Evolutionary conservation across 2,113 vertebrate species (phyloP), one percentile per base, ranked within the genome.

Genomic region (Alethe diademata): DNA sequence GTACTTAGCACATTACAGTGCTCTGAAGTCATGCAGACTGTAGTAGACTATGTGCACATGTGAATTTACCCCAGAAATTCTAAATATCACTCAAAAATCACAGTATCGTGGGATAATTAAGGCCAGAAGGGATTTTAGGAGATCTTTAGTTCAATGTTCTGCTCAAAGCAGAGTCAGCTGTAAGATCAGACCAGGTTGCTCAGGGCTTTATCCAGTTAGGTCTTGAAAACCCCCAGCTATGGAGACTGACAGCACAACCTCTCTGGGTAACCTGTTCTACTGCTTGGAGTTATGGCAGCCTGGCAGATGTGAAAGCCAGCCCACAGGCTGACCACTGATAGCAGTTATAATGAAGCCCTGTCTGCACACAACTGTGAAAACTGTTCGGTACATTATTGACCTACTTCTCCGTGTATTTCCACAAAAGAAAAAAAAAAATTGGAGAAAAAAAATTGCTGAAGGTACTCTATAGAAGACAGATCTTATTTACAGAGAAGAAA

Each of bases 31-130:
- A 42, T 4, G 26, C 8, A 23, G 9, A 3, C 38, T 48, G 66
- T 2, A 5, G 7, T 33, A 45, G 3, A 4, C 15, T 19, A 11
- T 2, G 8, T 14, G 4, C 19, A n/a, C 18, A 16, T 8, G 9
- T 70, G 51, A 53, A 66, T 67, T 67, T 90, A 12, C 13, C 25
- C 43, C 29, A 31, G 22, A 67, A 60, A 51, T 73, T 54, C 36
- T 15, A 72, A 42, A 57, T 20, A 38, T 62, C 51, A 26, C 54
- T 54, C 56, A 62, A 36, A 36, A 88, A 66, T 58, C n/a, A 40
- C 3, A 70, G 16, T 22, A 54, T 28, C 3, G 1, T 28, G 26
- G 40, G 38, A 38, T 67, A 78, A 67, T 42, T 64, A 24, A 31
- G 26, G 31, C 29, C 53, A 53, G 36, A 74, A 86, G 23, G 29